Base-by-base conservation (phyloP, 2,888 invertebrate species). In the Sarcophaga subvicina region DNA sequence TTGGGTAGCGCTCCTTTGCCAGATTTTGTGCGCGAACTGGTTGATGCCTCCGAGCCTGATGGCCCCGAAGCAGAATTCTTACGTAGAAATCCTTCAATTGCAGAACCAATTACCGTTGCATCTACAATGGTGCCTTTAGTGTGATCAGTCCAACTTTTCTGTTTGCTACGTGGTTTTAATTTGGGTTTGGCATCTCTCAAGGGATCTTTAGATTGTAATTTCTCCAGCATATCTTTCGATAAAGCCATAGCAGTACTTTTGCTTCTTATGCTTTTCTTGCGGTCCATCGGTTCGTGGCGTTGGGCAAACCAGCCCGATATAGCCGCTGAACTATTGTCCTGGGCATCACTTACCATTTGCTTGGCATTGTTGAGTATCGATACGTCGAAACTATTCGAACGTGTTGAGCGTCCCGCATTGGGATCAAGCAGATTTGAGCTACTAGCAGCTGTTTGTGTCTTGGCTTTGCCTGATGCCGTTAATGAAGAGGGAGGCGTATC, bases 301-400 rank as follows among this genome's bases (percentile, higher is more conserved):
- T 96, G 96, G 8, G 95, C 94, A 91, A 97, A 97, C 97, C 97
- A 97, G 79, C 95, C 96, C 10, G 96, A 95, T 54, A 96, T 95
- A 3, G 94, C 93, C 10, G 95, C 94, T 37, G 92, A 91, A 69
- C 95, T 94, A 73, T 93, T 93, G 83, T 93, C 93, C 89, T 93
- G 95, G 3, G 93, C 92, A 81, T 92, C 93, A 76, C 89, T 91
- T 3, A 93, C 93, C 87, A 93, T 88, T 89, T 93, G 93, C 89
- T 94, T 94, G 80, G 93, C 93, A 86, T 93, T 93, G 87, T 95
- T 94, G 63, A 97, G 94, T 27, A 97, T 95, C 25, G 97, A 97
- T 0, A 97, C 95, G 92, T 97, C 97, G 90, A 97, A 97, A 92
- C 97, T 97, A 93, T 97, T 97, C 20, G 97, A 97, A 78, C 97